Evolutionary conservation across 2,888 invertebrate genomes (phyloP).

Genomic region (Drosophila stalkeri): DNA sequence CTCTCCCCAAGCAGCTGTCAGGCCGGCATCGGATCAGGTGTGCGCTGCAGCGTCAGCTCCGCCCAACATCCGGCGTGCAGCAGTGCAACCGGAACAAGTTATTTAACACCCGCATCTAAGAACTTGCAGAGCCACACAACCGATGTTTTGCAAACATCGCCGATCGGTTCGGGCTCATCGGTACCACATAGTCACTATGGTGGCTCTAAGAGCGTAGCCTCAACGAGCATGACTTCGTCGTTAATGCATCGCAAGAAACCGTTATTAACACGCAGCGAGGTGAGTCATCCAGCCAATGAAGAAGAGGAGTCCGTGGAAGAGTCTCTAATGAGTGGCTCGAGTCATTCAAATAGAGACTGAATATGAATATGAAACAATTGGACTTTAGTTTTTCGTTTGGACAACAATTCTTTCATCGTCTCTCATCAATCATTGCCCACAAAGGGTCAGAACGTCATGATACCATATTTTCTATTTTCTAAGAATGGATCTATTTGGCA

Average conservation of each 20-base stretch:
- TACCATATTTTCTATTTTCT: constrained; percentile 1
- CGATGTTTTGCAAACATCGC: constrained; percentile 15
- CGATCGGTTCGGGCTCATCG: constrained; percentile 53
- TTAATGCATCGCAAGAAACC: constrained; percentile 84
- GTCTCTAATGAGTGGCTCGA: constrained; percentile 2
- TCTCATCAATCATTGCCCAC: background rate
- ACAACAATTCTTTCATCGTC: background rate
- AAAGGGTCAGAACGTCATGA: background rate
- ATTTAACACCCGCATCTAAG: constrained; percentile 45
- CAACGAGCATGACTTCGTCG: constrained; percentile 80
- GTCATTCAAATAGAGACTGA: constrained; percentile 1
- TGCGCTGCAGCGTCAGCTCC: constrained; percentile 44
- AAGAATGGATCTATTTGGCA: background rate
- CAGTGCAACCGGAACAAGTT: constrained; percentile 31
- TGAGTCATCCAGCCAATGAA: constrained; percentile 81
- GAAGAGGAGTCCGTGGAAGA: constrained; percentile 7
- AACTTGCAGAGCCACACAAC: constrained; percentile 5
- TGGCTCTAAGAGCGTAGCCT: constrained; percentile 25
- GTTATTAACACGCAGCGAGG: constrained; percentile 85
- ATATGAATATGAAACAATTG: background rate
- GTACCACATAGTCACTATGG: constrained; percentile 45
- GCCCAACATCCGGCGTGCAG: constrained; percentile 28
- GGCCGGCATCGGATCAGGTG: constrained; percentile 38
- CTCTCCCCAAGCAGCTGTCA: constrained; percentile 53
- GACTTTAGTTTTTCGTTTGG: background rate